phyloP scores from a whole-genome alignment of 2,113 vertebrate genomes.

The Oxyura jamaicensis region DNA sequence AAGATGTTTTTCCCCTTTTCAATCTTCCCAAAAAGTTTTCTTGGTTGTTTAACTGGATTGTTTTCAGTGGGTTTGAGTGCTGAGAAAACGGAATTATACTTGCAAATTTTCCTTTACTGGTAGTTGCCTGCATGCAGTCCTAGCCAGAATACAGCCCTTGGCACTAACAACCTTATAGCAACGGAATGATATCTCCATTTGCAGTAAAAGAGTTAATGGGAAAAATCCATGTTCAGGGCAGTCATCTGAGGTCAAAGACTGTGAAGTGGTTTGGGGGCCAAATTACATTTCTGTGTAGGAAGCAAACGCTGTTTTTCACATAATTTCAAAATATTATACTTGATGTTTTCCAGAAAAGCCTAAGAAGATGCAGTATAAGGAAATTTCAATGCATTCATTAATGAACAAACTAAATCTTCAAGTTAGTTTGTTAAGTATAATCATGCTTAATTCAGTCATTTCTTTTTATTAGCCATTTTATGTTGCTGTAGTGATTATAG shows the following conservation, averaged over 20 bases:
- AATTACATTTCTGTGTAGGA: background rate
- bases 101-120: background rate
- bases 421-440: background rate
- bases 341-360: background rate
- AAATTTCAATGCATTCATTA: background rate
- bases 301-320: background rate
- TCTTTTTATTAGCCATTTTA: conserved; percentile 15
- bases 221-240: background rate
- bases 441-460: conserved; percentile 15
- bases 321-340: background rate
- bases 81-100: conserved; percentile 41
- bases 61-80: background rate
- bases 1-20: background rate
- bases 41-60: background rate
- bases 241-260: background rate
- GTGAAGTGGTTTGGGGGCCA: background rate
- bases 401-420: background rate
- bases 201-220: conserved; percentile 36
- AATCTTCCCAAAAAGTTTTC: background rate
- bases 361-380: background rate
- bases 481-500: background rate
- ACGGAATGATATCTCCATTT: background rate
- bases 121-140: background rate
- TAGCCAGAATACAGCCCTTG: conserved; percentile 9
- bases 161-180: conserved; percentile 12